Base-by-base conservation (phyloP, 1,140 invertebrate genomes). In the Drosophila triauraria region DNA sequence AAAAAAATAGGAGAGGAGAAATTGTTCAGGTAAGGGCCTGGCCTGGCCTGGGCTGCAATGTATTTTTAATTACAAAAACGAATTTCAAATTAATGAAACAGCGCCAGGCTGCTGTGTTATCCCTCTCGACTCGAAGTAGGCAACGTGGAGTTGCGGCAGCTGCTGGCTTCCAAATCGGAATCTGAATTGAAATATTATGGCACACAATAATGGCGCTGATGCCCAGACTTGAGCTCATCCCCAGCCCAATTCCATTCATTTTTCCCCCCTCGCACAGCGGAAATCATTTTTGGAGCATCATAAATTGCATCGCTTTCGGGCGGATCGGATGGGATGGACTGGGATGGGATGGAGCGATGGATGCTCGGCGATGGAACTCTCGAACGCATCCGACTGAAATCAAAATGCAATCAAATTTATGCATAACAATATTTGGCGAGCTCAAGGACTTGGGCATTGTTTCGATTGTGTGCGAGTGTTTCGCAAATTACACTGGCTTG, bases 361-460 rank as follows among this genome's bases (percentile, higher is more conserved):
- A 2, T 25, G 23, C 9, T 5, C 5, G 1, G 32, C 32, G 8
- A 32, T 32, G 54, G 15, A 27, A 23, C 56, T 58, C 42, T 47
- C 23, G 35, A 51, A 47, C 15, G 40, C 63, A 56, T 68, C 50
- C 46, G 53, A 78, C 56, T 77, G 56, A 78, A 78, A 69, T 69
- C 63, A 54, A 70, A 78, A 70, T 78, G 43, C 57, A 78, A 78
- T 78, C 56, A 78, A 78, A 61, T 78, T 78, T 78, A 69, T 78
- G 75, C 75, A 70, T 56, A 78, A 72, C 46, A 74, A 72, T 74
- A 74, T 72, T 72, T 72, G 44, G 62, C 35, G 48, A 54, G 63
- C 47, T 64, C 62, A 54, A 67, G 62, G 23, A 46, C 51, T 63
- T 27, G 0, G 35, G 50, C 62, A 58, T 42, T 59, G 62, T 44